phyloP scores from a whole-genome alignment of 2,888 invertebrate species.

The Phorcus lineatus region DNA sequence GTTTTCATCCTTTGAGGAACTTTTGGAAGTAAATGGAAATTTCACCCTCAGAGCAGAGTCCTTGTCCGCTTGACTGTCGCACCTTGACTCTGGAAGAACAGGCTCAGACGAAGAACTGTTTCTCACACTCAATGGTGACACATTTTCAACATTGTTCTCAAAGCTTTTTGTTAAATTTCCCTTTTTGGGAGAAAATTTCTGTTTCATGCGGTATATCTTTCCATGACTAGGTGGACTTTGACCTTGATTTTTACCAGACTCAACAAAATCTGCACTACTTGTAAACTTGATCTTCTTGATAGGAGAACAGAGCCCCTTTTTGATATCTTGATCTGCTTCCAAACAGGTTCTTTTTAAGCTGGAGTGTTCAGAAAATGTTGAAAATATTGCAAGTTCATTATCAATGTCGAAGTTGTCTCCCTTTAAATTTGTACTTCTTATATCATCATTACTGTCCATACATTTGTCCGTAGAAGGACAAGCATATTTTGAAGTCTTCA shows the following conservation, averaged over 20 bases:
- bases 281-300: neutral
- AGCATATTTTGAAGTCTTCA: neutral
- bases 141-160: neutral
- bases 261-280: neutral
- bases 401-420: neutral
- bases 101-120: neutral
- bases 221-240: neutral
- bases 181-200: neutral
- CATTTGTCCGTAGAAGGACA: neutral
- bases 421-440: neutral
- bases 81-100: neutral
- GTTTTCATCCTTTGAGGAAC: neutral
- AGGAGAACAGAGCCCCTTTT: neutral
- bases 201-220: conserved; percentile 6
- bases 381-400: neutral
- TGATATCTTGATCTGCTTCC: neutral
- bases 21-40: neutral
- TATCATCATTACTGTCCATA: neutral
- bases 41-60: neutral
- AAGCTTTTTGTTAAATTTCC: neutral
- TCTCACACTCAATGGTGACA: too few species aligned
- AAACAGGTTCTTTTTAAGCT: neutral
- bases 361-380: neutral
- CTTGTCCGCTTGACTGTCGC: neutral
- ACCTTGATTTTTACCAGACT: neutral